Conservation (phyloP, 2,113 vertebrate species). For the Scytalopus superciliaris region DNA sequence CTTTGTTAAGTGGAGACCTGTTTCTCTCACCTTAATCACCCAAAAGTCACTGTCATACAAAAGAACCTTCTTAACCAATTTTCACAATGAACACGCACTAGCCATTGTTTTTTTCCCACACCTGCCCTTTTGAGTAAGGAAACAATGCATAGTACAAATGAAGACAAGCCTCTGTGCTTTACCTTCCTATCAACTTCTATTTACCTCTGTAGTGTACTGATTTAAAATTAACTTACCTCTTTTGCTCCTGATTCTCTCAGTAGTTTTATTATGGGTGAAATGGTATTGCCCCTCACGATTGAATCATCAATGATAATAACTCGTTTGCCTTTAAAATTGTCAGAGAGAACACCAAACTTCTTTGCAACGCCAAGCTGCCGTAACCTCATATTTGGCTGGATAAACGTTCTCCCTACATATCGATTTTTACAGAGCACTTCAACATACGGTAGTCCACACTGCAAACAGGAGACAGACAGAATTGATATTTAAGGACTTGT, state of each 20-base stretch:
- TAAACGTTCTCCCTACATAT: conserved; percentile 95
- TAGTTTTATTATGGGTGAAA: conserved; percentile 96
- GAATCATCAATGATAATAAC: conserved; percentile 96
- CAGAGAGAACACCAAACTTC: conserved; percentile 94
- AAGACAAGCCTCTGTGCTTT: background rate
- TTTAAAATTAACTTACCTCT: conserved; percentile 79
- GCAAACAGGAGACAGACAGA: background rate
- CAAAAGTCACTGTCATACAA: background rate
- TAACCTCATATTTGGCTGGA: conserved; percentile 96
- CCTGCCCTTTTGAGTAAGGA: background rate
- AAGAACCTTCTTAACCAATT: background rate
- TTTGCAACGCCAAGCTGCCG: conserved; percentile 96
- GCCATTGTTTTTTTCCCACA: background rate
- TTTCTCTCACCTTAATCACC: background rate
- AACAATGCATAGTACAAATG: background rate
- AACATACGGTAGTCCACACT: conserved; percentile 92
- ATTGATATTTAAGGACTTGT: background rate
- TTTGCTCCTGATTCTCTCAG: conserved; percentile 95
- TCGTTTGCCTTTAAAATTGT: conserved; percentile 95
- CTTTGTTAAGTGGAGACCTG: background rate
- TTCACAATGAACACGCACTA: background rate
- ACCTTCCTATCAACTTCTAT: background rate
- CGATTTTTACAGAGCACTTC: conserved; percentile 98
- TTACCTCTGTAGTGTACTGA: background rate
- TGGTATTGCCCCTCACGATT: conserved; percentile 97